Evolutionary conservation across 2,797 vertebrate species (phyloP).

Genomic region (Gambelia wislizenii): DNA sequence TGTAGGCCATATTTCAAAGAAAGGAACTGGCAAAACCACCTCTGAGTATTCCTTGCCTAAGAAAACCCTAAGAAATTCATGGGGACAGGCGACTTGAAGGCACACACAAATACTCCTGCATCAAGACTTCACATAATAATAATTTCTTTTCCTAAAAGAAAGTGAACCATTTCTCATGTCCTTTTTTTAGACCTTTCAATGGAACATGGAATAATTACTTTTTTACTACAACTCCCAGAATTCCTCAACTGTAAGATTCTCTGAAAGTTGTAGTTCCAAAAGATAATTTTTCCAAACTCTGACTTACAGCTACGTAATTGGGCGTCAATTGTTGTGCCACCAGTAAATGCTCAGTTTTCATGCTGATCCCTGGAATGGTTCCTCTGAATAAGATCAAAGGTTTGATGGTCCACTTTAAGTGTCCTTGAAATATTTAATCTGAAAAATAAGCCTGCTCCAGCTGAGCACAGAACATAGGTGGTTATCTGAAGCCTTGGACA

Average conservation of each 20-base stretch:
- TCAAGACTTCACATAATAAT: neutral
- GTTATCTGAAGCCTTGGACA: conserved; percentile 63
- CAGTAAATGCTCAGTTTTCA: neutral
- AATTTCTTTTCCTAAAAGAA: accelerated
- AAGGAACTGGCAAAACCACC: too few relatives aligned
- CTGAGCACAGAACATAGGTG: conserved; percentile 40
- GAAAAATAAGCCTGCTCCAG: conserved; percentile 60
- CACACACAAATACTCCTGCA: neutral
- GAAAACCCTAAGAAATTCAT: too few relatives aligned
- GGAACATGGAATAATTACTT: neutral
- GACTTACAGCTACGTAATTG: neutral
- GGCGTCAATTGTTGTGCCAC: conserved; percentile 20
- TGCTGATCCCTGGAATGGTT: neutral
- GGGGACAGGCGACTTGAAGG: too few relatives aligned
- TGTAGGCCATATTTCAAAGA: too few relatives aligned
- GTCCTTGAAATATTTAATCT: conserved; percentile 65
- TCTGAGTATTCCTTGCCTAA: too few relatives aligned
- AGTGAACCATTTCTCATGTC: neutral
- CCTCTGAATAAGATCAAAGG: conserved; percentile 58
- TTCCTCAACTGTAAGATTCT: too few relatives aligned
- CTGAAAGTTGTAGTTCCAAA: too few relatives aligned
- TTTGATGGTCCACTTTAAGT: conserved; percentile 32
- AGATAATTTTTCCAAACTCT: too few relatives aligned
- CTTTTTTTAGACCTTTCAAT: conserved; percentile 16
- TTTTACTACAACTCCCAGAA: too few relatives aligned